Evolutionary conservation across 2,797 vertebrate genomes (phyloP).

Genomic region (Acanthopagrus latus): DNA sequence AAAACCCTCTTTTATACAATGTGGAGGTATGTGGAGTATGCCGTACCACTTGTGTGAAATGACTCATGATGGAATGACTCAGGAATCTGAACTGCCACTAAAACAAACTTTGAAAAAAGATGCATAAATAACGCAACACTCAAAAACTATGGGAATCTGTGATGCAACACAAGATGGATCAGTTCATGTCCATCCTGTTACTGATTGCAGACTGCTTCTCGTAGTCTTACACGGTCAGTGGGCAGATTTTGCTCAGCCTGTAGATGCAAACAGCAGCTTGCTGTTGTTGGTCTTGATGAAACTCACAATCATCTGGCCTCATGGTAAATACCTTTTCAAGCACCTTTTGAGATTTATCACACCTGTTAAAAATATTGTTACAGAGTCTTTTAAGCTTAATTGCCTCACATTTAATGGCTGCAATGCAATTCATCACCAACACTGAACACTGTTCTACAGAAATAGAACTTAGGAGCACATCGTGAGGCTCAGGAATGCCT

Average conservation of each 20-base stretch:
- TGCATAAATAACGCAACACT: not conserved
- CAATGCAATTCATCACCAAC: slow-evolving; percentile 5
- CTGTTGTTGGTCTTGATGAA: slow-evolving; percentile 41
- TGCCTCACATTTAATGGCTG: slow-evolving; percentile 5
- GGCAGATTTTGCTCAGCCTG: slow-evolving; percentile 12
- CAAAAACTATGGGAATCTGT: not conserved
- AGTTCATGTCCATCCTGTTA: not conserved
- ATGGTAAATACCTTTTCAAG: slow-evolving; percentile 48
- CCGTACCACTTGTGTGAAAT: not conserved
- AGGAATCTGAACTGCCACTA: not conserved
- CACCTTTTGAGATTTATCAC: slow-evolving; percentile 19
- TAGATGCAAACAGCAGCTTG: slow-evolving; percentile 30
- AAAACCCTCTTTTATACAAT: no score
- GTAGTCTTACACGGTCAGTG: slow-evolving; percentile 9
- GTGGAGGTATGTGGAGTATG: no score
- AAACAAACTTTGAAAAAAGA: not conserved
- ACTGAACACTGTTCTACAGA: slow-evolving; percentile 16
- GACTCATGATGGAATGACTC: not conserved
- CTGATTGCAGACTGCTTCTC: not conserved
- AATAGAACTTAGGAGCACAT: not conserved
- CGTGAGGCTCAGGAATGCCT: not conserved
- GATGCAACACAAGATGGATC: not conserved
- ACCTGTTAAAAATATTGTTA: slow-evolving; percentile 22
- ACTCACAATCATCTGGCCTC: slow-evolving; percentile 34
- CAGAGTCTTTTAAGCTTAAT: slow-evolving; percentile 7